Conservation (phyloP, 2,797 vertebrate species). For the Euphonia xanthogaster region DNA sequence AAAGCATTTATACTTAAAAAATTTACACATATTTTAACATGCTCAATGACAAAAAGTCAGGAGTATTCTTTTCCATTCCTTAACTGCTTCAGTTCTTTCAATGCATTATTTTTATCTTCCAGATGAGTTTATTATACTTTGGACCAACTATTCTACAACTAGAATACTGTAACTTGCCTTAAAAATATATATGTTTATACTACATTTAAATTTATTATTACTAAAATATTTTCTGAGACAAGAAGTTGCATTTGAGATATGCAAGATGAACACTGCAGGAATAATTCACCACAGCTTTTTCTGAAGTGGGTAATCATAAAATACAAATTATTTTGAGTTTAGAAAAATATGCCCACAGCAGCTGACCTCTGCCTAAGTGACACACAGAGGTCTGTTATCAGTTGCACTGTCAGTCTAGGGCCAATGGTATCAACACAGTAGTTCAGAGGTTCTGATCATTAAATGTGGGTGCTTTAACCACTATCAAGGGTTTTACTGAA, state of each 20-base stretch:
- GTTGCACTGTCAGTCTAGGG: background rate
- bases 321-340: background rate
- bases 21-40: background rate
- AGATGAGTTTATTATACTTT: background rate
- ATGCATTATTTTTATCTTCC: background rate
- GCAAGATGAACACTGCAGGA: background rate
- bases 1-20: background rate
- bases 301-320: background rate
- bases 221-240: background rate
- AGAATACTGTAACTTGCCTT: background rate
- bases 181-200: background rate
- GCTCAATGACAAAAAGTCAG: background rate
- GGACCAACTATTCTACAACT: background rate
- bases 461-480: background rate
- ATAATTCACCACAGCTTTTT: background rate
- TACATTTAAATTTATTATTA: background rate
- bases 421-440: background rate
- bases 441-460: background rate
- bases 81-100: background rate
- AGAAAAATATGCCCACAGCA: background rate
- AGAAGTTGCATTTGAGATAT: background rate
- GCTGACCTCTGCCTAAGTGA: background rate
- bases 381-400: background rate
- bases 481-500: background rate
- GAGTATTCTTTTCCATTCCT: background rate